phyloP scores from a whole-genome alignment of 2,113 vertebrate genomes.

The Muntiacus muntjak region DNA sequence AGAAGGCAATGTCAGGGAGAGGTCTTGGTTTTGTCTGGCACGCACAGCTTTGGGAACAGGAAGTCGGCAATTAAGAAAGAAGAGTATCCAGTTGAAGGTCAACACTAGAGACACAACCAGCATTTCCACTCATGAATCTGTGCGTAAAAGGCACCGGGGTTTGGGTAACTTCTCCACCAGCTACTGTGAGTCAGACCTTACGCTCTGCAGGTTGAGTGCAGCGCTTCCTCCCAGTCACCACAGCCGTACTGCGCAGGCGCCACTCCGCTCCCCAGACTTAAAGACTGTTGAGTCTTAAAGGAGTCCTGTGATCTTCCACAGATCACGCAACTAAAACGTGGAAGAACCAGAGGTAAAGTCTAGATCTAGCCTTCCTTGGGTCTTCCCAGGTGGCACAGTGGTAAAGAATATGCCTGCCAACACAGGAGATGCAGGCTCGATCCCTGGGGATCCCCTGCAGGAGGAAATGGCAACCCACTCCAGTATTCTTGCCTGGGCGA shows the following conservation, averaged over 20 bases:
- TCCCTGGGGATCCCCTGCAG: background rate
- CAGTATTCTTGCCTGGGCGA: background rate
- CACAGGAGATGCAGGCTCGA: accelerated
- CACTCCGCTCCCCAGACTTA: background rate
- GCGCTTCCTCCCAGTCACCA: background rate
- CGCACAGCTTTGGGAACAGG: too few relatives aligned
- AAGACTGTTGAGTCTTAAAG: background rate
- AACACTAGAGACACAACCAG: accelerated
- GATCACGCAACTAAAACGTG: background rate
- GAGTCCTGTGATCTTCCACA: background rate
- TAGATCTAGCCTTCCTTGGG: background rate
- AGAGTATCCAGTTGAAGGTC: accelerated
- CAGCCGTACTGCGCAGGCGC: accelerated
- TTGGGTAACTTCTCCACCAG: background rate
- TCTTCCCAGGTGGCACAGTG: background rate
- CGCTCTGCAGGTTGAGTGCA: accelerated
- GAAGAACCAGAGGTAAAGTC: background rate
- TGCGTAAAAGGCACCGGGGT: background rate
- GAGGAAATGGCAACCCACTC: background rate
- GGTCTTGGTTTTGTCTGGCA: background rate
- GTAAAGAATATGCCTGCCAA: accelerated
- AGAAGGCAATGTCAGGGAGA: background rate
- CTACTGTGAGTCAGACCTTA: background rate
- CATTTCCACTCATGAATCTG: background rate
- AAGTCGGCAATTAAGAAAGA: background rate